A percentile compares a stretch with the other conserved stretches of the same genome.
These are phyloP conservation scores for Homarus americanus DNA, from an alignment of 1,140 invertebrate species.

Conservation along the genomic window DNA sequence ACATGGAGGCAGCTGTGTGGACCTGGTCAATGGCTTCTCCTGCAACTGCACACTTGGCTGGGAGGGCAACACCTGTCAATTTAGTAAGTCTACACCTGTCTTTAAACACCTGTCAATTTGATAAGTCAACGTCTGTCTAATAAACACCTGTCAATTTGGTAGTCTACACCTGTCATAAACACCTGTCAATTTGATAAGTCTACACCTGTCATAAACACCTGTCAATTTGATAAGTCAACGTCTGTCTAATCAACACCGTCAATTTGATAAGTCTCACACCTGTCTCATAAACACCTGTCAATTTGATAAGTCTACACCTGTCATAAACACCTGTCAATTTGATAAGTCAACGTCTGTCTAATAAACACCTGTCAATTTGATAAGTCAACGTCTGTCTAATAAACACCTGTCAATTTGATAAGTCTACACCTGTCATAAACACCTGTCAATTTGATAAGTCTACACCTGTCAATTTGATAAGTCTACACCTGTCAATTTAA, in stretches of 20 bases:
- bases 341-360: too few species aligned
- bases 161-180: too few species aligned
- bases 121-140: too few species aligned
- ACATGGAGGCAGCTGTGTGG: conserved; percentile 91
- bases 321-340: conserved; percentile 87
- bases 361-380: conserved; percentile 88
- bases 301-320: conserved; percentile 90
- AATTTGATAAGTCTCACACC: too few species aligned
- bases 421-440: too few species aligned
- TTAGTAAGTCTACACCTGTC: too few species aligned
- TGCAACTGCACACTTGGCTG: conserved; percentile 90
- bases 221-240: conserved; percentile 92
- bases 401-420: conserved; percentile 88
- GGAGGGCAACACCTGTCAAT: conserved; percentile 89
- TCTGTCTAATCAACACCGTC: too few species aligned
- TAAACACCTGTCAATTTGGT: conserved; percentile 88
- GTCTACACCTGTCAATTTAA: conserved; percentile 89
- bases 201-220: too few species aligned
- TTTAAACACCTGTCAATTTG: conserved; percentile 87
- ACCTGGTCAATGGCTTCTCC: conserved; percentile 86
- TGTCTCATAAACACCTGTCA: conserved; percentile 89
- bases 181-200: conserved; percentile 91
- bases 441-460: conserved; percentile 91
- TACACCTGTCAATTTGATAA: too few species aligned
- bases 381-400: too few species aligned